Conservation (phyloP, 2,113 vertebrate genomes). For the Oncorhynchus nerka region DNA sequence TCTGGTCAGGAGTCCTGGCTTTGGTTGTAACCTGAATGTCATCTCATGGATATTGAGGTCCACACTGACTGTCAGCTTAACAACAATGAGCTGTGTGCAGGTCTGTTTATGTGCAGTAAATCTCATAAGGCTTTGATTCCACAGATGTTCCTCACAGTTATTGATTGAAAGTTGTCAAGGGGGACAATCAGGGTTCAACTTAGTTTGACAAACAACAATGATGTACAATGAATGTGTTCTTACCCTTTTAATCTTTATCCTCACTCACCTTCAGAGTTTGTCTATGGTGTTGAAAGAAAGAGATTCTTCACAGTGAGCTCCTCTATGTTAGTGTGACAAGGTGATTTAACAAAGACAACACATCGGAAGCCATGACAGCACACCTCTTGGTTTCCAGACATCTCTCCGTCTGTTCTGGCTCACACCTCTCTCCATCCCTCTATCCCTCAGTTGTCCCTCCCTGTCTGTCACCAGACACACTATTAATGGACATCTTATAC, state of each 20-base stretch:
- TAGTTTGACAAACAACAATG: too few relatives aligned
- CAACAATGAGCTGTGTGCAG: too few relatives aligned
- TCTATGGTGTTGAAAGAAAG: background rate
- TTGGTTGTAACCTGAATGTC: too few relatives aligned
- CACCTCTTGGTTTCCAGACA: slow-evolving; percentile 19
- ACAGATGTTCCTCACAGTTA: background rate
- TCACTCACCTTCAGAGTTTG: background rate
- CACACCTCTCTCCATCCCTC: background rate
- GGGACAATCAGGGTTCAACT: background rate
- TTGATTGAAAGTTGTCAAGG: background rate
- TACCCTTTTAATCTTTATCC: background rate
- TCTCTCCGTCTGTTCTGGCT: slow-evolving; percentile 14
- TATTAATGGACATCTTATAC: too few relatives aligned
- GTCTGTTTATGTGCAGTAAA: too few relatives aligned
- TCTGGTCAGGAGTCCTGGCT: background rate
- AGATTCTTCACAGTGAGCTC: background rate
- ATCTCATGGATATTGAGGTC: too few relatives aligned
- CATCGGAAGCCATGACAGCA: slow-evolving; percentile 1
- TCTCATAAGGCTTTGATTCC: too few relatives aligned
- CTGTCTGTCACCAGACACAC: background rate
- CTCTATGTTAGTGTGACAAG: slow-evolving; percentile 7
- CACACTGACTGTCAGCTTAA: too few relatives aligned
- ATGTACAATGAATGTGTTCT: background rate
- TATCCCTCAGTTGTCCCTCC: background rate
- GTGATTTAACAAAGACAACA: slow-evolving; percentile 1